phyloP scores from a whole-genome alignment of 1,140 invertebrate species.

The Cephus cinctus region DNA sequence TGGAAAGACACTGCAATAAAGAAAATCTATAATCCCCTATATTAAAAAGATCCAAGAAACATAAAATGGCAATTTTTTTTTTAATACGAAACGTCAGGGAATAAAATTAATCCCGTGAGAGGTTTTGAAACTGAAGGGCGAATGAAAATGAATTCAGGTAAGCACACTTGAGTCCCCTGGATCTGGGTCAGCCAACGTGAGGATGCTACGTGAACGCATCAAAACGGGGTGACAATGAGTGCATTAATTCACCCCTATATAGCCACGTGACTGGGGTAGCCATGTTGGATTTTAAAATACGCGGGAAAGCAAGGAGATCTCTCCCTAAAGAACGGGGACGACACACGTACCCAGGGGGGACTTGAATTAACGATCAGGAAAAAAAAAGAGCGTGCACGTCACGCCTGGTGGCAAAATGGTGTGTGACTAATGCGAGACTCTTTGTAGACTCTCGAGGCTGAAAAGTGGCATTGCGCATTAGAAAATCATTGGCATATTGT shows the following conservation, averaged over 20 bases:
- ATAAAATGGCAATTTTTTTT: too few species aligned
- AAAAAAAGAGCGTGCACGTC: constrained; percentile 48
- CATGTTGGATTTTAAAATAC: constrained; percentile 46
- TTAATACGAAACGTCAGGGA: too few species aligned
- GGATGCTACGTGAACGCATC: neutral
- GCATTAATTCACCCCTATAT: constrained; percentile 46
- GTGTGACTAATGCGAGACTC: constrained; percentile 52
- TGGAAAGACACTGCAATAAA: too few species aligned
- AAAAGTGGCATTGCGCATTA: constrained; percentile 20
- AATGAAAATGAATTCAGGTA: too few species aligned
- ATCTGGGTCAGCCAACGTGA: too few species aligned
- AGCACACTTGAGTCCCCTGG: too few species aligned
- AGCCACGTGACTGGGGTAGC: constrained; percentile 45
- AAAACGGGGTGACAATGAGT: constrained; percentile 20
- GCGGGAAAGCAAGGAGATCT: constrained; percentile 35
- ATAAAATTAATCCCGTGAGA: too few species aligned
- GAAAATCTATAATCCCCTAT: too few species aligned
- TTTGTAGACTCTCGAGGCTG: constrained; percentile 21
- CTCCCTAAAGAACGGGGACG: too few species aligned
- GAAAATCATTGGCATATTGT: constrained; percentile 51
- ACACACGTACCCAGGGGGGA: too few species aligned
- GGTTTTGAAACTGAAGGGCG: too few species aligned
- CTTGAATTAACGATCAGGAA: constrained; percentile 47
- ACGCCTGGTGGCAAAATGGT: constrained; percentile 54
- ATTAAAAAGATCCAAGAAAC: too few species aligned